These are phyloP conservation scores for Plestiodon gilberti DNA, from an alignment of 2,113 vertebrate species.

Conservation along the genomic window DNA sequence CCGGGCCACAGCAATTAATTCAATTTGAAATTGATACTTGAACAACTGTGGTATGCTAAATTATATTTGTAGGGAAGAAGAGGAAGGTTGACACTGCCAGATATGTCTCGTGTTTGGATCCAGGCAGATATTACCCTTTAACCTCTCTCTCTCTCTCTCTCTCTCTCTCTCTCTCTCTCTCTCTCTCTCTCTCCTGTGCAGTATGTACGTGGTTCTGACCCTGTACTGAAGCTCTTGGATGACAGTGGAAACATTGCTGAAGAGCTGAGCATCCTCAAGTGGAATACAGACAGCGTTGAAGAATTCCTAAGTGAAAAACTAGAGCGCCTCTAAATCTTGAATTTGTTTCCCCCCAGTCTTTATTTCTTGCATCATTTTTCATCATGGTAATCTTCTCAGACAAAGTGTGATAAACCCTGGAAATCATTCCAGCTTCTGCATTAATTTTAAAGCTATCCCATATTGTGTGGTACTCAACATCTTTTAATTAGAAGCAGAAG, in stretches of 20 bases:
- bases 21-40: background rate
- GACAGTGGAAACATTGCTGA: slow-evolving; percentile 98
- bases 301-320: slow-evolving; percentile 97
- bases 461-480: slow-evolving; percentile 53
- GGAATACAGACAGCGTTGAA: slow-evolving; percentile 99
- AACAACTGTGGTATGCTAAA: background rate
- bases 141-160: background rate
- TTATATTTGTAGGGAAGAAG: background rate
- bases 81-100: background rate
- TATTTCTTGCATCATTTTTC: slow-evolving; percentile 50
- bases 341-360: slow-evolving; percentile 28
- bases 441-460: slow-evolving; percentile 43
- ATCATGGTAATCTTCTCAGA: slow-evolving; percentile 55
- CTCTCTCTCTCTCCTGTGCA: slow-evolving; percentile 56
- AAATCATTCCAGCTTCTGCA: slow-evolving; percentile 56
- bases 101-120: background rate
- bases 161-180: background rate
- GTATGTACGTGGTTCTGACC: slow-evolving; percentile 98
- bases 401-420: slow-evolving; percentile 45
- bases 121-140: slow-evolving; percentile 23
- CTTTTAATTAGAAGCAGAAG: slow-evolving; percentile 57
- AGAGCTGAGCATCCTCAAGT: slow-evolving; percentile 98
- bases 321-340: slow-evolving; percentile 86
- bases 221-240: slow-evolving; percentile 97
- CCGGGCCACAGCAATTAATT: background rate